Conservation (phyloP, 2,888 invertebrate species). For the Heliconius charithonia region DNA sequence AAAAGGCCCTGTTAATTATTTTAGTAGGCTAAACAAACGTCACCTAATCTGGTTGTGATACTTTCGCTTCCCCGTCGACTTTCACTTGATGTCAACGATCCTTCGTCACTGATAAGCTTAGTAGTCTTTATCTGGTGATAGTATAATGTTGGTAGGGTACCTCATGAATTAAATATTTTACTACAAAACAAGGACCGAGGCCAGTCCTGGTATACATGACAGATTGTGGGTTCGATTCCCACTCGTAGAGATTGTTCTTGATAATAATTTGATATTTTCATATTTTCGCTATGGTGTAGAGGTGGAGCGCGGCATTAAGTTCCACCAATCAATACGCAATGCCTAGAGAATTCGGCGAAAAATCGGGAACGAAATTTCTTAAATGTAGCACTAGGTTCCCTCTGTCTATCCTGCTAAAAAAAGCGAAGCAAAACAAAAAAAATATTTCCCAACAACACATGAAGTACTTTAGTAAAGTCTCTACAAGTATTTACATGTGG, state of each 20-base stretch:
- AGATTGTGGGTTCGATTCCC: too few relatives aligned
- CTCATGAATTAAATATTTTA: background rate
- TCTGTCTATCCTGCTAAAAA: too few relatives aligned
- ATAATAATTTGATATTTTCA: too few relatives aligned
- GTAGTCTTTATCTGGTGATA: constrained; percentile 24
- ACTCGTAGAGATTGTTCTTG: too few relatives aligned
- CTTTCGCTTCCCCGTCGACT: constrained; percentile 40
- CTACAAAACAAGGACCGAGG: background rate
- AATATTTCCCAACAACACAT: background rate
- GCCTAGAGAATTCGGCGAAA: too few relatives aligned
- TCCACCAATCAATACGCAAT: too few relatives aligned
- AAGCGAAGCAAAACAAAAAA: background rate
- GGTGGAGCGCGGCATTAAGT: too few relatives aligned
- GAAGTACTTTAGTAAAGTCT: background rate
- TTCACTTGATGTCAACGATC: constrained; percentile 37
- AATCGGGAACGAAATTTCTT: too few relatives aligned
- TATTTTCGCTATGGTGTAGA: too few relatives aligned
- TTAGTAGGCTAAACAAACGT: constrained; percentile 19
- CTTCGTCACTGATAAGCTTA: constrained; percentile 12
- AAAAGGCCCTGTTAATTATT: background rate
- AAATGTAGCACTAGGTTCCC: too few relatives aligned
- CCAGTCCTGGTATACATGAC: too few relatives aligned
- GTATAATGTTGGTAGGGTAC: background rate
- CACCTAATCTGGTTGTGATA: constrained; percentile 25
- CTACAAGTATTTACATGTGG: background rate